A percentile compares a stretch with the other conserved stretches of the same genome.
Conservation (phyloP, 2,797 vertebrate species). For the Anolis apletophallus region DNA sequence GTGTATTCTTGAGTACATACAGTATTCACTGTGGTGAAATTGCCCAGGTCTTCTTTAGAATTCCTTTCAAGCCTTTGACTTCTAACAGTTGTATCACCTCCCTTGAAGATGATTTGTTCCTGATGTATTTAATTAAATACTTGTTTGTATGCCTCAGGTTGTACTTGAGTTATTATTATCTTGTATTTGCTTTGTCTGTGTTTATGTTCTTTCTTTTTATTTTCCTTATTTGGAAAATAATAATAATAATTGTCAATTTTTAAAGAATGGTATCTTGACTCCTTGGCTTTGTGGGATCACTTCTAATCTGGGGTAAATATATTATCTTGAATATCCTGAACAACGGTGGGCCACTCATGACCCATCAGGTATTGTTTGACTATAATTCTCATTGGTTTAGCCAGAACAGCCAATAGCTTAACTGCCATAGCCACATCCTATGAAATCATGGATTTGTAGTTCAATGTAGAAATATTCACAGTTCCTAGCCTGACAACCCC, state of each 20-base stretch:
- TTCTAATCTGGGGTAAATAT: not conserved
- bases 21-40: not conserved
- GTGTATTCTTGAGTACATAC: not conserved
- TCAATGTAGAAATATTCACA: too few relatives aligned
- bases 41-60: not conserved
- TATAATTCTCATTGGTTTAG: not conserved
- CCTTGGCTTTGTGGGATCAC: not conserved
- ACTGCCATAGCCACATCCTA: too few relatives aligned
- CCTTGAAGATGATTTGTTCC: not conserved
- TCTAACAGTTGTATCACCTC: not conserved
- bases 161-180: not conserved
- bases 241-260: not conserved
- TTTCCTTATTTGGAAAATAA: not conserved
- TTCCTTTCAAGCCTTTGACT: not conserved
- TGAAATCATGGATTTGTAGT: too few relatives aligned
- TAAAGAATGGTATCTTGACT: not conserved
- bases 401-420: too few relatives aligned
- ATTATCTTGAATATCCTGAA: not conserved
- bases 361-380: not conserved
- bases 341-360: not conserved
- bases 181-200: not conserved
- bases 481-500: too few relatives aligned
- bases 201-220: not conserved
- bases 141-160: not conserved
- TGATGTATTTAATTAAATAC: constrained; percentile 10